These are phyloP conservation scores for Acrossocheilus wenchowensis DNA, from an alignment of 2,797 vertebrate genomes.

Conservation along the genomic window DNA sequence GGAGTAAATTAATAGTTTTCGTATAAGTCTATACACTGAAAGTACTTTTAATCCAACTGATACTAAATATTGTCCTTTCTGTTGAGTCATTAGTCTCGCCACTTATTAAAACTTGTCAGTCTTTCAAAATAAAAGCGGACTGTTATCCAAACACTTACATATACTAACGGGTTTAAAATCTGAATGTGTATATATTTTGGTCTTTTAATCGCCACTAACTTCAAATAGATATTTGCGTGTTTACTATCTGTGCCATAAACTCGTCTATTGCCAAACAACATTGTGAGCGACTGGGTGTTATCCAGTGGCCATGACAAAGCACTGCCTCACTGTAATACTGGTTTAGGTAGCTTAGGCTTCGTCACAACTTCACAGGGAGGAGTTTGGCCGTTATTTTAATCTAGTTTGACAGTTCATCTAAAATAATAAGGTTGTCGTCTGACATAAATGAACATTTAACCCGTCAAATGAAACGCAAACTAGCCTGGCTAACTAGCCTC, in stretches of 20 bases:
- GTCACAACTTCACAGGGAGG: not conserved
- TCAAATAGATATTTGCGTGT: not conserved
- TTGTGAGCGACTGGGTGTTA: constrained; percentile 52
- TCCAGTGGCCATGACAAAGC: constrained; percentile 70
- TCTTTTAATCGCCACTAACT: not conserved
- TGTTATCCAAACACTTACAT: not conserved
- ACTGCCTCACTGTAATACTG: constrained; percentile 48
- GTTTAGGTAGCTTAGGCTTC: constrained; percentile 8
- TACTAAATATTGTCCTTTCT: not conserved
- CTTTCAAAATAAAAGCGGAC: constrained; percentile 3
- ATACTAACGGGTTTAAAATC: not conserved
- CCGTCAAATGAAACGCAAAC: constrained; percentile 1
- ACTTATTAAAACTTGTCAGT: not conserved
- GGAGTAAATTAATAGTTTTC: not conserved
- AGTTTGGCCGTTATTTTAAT: not conserved
- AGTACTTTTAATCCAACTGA: not conserved
- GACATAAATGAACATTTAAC: not conserved
- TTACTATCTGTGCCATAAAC: not conserved
- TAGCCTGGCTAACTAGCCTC: constrained; percentile 42
- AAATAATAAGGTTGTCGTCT: not conserved
- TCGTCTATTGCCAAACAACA: constrained; percentile 31
- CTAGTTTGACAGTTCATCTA: not conserved
- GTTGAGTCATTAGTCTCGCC: not conserved
- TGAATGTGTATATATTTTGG: not conserved
- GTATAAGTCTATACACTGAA: not conserved